Evolutionary conservation across 2,113 vertebrate genomes (phyloP).

Genomic region (Struthidea cinerea): DNA sequence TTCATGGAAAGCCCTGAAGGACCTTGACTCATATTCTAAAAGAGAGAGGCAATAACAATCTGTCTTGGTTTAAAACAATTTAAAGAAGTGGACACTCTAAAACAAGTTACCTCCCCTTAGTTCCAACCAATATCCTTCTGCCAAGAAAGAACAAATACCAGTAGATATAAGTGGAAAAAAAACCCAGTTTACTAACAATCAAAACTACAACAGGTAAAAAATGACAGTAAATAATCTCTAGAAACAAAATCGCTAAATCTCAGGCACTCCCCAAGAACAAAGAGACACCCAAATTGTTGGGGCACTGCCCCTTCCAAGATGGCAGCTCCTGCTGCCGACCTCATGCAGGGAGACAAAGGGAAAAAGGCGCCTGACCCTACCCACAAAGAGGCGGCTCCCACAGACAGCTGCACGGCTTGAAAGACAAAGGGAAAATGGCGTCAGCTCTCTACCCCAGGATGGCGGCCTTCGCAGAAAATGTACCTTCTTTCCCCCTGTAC

Average conservation of each 20-base stretch:
- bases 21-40: neutral
- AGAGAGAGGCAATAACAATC: neutral
- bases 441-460: neutral
- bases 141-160: neutral
- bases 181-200: neutral
- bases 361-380: neutral
- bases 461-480: neutral
- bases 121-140: neutral
- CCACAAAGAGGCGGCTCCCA: neutral
- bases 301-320: no score
- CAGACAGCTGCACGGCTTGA: rapidly evolving
- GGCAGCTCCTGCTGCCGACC: rapidly evolving
- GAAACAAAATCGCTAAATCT: neutral
- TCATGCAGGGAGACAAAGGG: rapidly evolving
- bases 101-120: rapidly evolving
- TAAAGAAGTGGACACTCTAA: neutral
- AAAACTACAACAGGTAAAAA: neutral
- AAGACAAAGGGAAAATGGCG: neutral
- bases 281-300: neutral
- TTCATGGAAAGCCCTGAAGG: neutral
- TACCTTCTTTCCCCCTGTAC: neutral
- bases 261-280: neutral
- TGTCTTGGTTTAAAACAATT: neutral
- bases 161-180: neutral
- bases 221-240: neutral